A percentile compares a stretch with the other conserved stretches of the same genome.
phyloP scores from a whole-genome alignment of 2,888 invertebrate species.

The Spicauda simplicius region DNA sequence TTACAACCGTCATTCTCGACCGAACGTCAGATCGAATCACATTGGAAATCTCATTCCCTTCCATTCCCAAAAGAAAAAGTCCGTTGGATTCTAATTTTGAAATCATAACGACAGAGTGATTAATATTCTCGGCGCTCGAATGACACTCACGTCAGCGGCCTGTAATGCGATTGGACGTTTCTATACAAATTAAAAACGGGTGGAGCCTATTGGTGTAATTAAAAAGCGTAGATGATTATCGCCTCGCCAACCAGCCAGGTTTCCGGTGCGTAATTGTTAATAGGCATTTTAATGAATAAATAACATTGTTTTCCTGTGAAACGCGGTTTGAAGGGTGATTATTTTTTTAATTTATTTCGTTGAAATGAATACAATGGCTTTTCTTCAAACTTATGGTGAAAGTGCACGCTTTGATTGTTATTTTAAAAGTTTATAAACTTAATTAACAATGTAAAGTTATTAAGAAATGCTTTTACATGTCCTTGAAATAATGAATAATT shows the following conservation, averaged over 20 bases:
- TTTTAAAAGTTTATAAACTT: not conserved
- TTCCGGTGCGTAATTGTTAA: slow-evolving; percentile 72
- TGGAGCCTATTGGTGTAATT: slow-evolving; percentile 74
- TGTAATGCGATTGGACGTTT: slow-evolving; percentile 81
- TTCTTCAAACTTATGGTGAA: slow-evolving; percentile 16
- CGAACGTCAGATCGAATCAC: slow-evolving; percentile 58
- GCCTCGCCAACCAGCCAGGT: slow-evolving; percentile 67
- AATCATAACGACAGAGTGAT: slow-evolving; percentile 62
- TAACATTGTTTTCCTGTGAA: slow-evolving; percentile 50
- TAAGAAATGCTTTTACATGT: too few species aligned
- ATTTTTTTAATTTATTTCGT: slow-evolving; percentile 32
- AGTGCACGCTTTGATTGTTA: not conserved
- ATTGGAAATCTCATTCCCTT: slow-evolving; percentile 51
- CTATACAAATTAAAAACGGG: slow-evolving; percentile 74
- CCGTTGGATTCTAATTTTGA: slow-evolving; percentile 44
- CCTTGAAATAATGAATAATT: too few species aligned
- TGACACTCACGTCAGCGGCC: slow-evolving; percentile 72
- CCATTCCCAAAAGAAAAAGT: slow-evolving; percentile 44
- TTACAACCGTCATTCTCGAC: slow-evolving; percentile 53
- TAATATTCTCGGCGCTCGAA: slow-evolving; percentile 66
- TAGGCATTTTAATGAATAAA: slow-evolving; percentile 56
- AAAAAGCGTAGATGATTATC: slow-evolving; percentile 77
- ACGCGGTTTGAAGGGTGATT: slow-evolving; percentile 37
- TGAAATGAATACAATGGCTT: slow-evolving; percentile 34
- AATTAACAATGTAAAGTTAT: not conserved